Percentiles rank a stretch among this genome's conserved stretches.
Conservation (phyloP, 2,797 vertebrate species). For the Oreochromis grahami region DNA sequence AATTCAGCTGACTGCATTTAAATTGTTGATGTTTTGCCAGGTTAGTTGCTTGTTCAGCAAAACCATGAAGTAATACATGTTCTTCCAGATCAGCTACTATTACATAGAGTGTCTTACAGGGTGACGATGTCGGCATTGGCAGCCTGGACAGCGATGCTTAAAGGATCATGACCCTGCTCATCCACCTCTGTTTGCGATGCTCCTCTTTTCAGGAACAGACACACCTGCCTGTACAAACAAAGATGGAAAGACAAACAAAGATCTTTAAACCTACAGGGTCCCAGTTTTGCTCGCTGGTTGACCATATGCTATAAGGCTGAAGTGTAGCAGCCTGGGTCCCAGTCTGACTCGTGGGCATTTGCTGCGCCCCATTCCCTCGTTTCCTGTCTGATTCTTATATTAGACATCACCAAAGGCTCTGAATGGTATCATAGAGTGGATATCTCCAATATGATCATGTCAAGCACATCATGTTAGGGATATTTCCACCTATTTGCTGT, state of each 20-base stretch:
- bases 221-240: constrained; percentile 85
- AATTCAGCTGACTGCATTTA: background rate
- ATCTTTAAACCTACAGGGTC: background rate
- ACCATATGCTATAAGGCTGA: background rate
- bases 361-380: background rate
- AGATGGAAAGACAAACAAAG: background rate
- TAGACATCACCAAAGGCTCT: background rate
- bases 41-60: background rate
- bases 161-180: constrained; percentile 88
- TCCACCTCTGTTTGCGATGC: constrained; percentile 90
- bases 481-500: background rate
- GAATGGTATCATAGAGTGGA: background rate
- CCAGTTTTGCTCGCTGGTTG: background rate
- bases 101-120: constrained; percentile 76
- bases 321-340: background rate
- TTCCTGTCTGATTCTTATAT: background rate
- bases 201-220: constrained; percentile 94
- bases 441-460: background rate
- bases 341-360: background rate
- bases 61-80: background rate
- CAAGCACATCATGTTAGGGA: background rate
- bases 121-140: constrained; percentile 98
- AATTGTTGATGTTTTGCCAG: background rate
- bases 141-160: constrained; percentile 90
- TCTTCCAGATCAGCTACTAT: background rate